Base-by-base conservation (phyloP, 2,888 invertebrate genomes). In the Oxytorus armatus region DNA sequence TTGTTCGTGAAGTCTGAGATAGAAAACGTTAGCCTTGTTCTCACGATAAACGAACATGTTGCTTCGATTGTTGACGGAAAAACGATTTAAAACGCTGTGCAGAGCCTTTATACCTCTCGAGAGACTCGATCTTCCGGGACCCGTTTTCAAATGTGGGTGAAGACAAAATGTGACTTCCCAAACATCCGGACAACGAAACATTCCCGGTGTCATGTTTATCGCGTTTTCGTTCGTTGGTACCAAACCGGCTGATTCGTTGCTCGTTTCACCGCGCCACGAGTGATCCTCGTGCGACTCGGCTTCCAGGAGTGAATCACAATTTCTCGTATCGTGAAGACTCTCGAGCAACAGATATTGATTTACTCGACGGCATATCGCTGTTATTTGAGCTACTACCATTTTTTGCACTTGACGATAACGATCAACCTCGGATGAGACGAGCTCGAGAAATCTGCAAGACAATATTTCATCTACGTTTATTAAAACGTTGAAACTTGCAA, bases 41-140 rank as follows among this genome's bases (percentile, higher is more conserved):
- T 96, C 96, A 87, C 94, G 94, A 87, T 95, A 95, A 11, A 96
- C 96, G 91, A 96, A 96, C 96, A 96, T 95, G 89, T 96, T 96
- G 82, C 93, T 94, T 47, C 96, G 92, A 87, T 96, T 96, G 83
- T 93, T 93, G 0, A 96, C 96, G 1, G 95, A 94, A 86, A 96
- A 95, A 74, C 95, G 94, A 86, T 94, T 95, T 29, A 96, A 92
- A 7, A 95, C 94, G 16, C 93, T 93, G 83, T 94, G 93, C 59
- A 96, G 91, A 1, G 95, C 95, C 88, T 94, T 93, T 51, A 94
- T 93, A n/a, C 95, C 95, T 49, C 94, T 92, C 0, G 94, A 94
- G n/a, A 94, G 90, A 0, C 94, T 93, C 0, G 93, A 93, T 86
- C 94, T 94, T 42, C 94, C 94, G 42, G 93, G 93, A 0, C 94